These are phyloP conservation scores for Formica selysi DNA, from an alignment of 1,140 invertebrate species.

Conservation along the genomic window DNA sequence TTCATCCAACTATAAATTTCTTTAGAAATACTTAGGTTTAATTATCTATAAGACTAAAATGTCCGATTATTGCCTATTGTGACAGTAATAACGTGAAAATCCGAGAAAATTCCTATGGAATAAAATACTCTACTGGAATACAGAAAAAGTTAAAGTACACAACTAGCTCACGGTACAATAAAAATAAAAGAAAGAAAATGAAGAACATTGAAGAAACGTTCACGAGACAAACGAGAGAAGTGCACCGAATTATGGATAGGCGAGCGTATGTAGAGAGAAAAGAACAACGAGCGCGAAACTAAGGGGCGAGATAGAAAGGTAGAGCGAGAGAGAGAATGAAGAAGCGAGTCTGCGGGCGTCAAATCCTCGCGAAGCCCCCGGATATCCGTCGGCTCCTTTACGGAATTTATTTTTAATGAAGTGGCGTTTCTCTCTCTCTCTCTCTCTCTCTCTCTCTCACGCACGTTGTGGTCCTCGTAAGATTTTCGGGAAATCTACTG, in stretches of 20 bases:
- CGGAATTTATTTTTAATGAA: conserved; percentile 86
- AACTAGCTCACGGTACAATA: conserved; percentile 15
- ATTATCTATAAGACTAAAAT: background rate
- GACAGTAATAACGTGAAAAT: conserved; percentile 7
- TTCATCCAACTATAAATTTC: background rate
- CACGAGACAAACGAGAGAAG: conserved; percentile 21
- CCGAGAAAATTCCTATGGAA: background rate
- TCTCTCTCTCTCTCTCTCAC: background rate
- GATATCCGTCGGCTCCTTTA: conserved; percentile 81
- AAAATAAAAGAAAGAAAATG: conserved; percentile 13
- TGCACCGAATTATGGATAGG: conserved; percentile 45
- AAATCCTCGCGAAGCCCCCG: conserved; percentile 82
- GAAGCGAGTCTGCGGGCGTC: conserved; percentile 53
- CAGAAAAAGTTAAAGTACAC: background rate
- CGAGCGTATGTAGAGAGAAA: background rate
- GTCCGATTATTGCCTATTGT: background rate
- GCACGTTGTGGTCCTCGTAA: conserved; percentile 34
- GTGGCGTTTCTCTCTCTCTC: conserved; percentile 67
- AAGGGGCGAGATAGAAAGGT: background rate
- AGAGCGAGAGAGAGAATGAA: conserved; percentile 2
- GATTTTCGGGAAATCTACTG: conserved; percentile 39
- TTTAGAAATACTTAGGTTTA: background rate
- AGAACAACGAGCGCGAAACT: conserved; percentile 16
- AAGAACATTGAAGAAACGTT: background rate
- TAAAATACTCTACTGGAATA: background rate